A percentile compares a stretch with the other conserved stretches of the same genome.
phyloP scores from a whole-genome alignment of 2,888 invertebrate species.

The Caenorhabditis uteleia region DNA sequence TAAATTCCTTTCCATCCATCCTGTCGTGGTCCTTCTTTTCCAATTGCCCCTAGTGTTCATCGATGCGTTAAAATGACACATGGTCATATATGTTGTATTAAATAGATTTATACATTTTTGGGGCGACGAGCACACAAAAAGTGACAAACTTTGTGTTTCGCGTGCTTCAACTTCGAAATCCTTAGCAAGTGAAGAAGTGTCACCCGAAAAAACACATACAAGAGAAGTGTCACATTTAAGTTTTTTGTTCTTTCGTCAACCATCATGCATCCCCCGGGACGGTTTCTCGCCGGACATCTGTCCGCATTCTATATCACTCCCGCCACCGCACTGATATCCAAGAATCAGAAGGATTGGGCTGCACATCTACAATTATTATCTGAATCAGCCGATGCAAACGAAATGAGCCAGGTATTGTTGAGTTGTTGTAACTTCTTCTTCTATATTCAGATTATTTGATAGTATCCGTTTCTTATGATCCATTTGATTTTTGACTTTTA shows the following conservation, averaged over 20 bases:
- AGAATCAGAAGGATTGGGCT: constrained; percentile 33
- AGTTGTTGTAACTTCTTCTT: no score
- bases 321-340: constrained; percentile 31
- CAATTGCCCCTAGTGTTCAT: no score
- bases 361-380: constrained; percentile 25
- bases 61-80: no score
- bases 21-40: no score
- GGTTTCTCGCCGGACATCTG: constrained; percentile 40
- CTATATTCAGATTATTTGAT: no score
- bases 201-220: not conserved
- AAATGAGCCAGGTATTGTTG: constrained; percentile 44
- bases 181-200: not conserved
- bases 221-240: not conserved
- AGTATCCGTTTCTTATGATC: no score
- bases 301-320: constrained; percentile 39
- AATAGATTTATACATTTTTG: no score
- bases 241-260: constrained; percentile 4
- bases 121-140: not conserved
- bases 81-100: no score
- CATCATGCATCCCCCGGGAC: constrained; percentile 44
- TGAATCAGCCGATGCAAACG: constrained; percentile 10
- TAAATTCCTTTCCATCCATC: not conserved
- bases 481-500: constrained; percentile 9
- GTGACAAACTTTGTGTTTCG: constrained; percentile 7
- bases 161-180: constrained; percentile 9